Conservation (phyloP, 2,888 invertebrate species). For the Megaustenia siamemsis region DNA sequence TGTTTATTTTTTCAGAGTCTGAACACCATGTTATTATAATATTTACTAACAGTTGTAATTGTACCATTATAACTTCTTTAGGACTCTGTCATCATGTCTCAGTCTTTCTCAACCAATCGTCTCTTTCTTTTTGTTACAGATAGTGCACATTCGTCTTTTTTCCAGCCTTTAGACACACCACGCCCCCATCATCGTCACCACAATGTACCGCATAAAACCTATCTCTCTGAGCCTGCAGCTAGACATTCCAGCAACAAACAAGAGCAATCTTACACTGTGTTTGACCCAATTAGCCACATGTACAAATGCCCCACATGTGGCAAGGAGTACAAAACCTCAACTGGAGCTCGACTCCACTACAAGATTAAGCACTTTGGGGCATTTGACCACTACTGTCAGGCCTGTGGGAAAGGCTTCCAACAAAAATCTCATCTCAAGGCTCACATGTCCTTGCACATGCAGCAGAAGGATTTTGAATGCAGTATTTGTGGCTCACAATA, state of each 20-base stretch:
- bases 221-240: background rate
- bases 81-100: background rate
- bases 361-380: conserved; percentile 56
- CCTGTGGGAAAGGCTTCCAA: conserved; percentile 59
- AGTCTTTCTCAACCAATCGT: conserved; percentile 16
- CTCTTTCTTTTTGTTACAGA: conserved; percentile 44
- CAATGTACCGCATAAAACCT: conserved; percentile 9
- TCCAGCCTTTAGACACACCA: conserved; percentile 25
- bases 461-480: conserved; percentile 57
- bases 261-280: conserved; percentile 10
- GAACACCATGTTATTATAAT: background rate
- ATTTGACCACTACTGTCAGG: conserved; percentile 56
- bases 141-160: conserved; percentile 29
- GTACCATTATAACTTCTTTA: background rate
- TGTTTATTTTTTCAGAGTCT: too few species aligned
- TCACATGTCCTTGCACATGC: conserved; percentile 57
- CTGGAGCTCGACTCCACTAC: conserved; percentile 54
- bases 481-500: conserved; percentile 55
- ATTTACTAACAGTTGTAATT: background rate
- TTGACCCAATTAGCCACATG: conserved; percentile 31
- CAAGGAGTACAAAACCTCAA: conserved; percentile 54
- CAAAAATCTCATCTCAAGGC: conserved; percentile 56
- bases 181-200: background rate
- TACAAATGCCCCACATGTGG: conserved; percentile 54
- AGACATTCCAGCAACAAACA: conserved; percentile 2